These are phyloP conservation scores for Synergus laeviventris DNA, from an alignment of 2,888 invertebrate genomes.

Conservation along the genomic window DNA sequence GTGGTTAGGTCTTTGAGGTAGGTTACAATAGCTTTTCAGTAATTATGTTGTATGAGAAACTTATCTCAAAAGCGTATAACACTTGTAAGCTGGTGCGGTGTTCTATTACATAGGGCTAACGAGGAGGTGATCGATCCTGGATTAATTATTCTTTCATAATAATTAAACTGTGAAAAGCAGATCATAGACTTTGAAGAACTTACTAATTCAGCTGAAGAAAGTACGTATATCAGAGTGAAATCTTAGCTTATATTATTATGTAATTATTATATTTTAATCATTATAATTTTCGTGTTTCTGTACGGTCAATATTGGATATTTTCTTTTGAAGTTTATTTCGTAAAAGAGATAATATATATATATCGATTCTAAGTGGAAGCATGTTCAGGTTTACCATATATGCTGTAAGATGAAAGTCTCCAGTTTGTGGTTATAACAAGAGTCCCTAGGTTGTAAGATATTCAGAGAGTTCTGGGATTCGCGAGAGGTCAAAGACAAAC, in stretches of 20 bases:
- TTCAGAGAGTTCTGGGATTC: background rate
- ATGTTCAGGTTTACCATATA: background rate
- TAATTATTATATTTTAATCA: background rate
- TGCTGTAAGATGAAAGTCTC: conserved; percentile 13
- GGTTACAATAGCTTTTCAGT: conserved; percentile 24
- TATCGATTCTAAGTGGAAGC: background rate
- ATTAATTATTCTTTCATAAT: background rate
- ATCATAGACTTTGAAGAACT: background rate
- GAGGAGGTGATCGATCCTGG: background rate
- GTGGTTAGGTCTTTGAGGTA: background rate
- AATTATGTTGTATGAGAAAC: background rate
- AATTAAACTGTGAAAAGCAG: background rate
- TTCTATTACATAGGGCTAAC: background rate
- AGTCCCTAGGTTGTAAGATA: conserved; percentile 6
- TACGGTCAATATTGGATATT: background rate
- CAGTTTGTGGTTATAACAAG: conserved; percentile 11
- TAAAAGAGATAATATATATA: background rate
- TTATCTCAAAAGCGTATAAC: background rate
- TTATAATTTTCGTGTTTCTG: no score
- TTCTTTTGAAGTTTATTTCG: background rate
- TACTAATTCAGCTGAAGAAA: background rate
- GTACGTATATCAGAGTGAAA: background rate
- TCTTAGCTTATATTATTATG: background rate
- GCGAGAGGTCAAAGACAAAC: conserved; percentile 3
- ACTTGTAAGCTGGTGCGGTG: background rate